Conservation (phyloP, 2,113 vertebrate species). For the Alectura lathami region DNA sequence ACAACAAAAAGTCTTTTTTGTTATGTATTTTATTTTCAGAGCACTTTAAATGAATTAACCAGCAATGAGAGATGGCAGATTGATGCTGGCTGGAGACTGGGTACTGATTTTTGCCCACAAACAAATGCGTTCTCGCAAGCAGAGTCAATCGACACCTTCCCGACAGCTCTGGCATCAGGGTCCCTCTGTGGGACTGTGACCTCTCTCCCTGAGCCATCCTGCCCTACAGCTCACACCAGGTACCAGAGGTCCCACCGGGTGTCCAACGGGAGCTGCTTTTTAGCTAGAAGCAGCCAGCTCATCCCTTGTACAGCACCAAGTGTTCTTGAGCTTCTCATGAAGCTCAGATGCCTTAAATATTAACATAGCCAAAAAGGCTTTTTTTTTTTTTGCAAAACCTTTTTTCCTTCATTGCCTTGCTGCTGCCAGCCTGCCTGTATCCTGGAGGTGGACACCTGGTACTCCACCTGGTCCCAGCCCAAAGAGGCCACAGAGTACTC, state of each 20-base stretch:
- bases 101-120: not conserved
- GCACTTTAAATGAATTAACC: not conserved
- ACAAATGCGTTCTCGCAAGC: not conserved
- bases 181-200: fast-evolving
- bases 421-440: not conserved
- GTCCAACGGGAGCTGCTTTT: not conserved
- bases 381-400: not conserved
- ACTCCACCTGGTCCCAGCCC: fast-evolving
- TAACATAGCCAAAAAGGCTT: not conserved
- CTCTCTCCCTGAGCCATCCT: not conserved
- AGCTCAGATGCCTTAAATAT: not conserved
- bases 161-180: not conserved
- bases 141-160: not conserved
- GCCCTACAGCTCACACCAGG: not conserved
- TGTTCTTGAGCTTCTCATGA: not conserved
- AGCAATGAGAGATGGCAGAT: not conserved
- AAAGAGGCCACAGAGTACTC: not conserved
- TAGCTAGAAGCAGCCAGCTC: not conserved
- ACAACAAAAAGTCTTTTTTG: not conserved
- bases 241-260: not conserved
- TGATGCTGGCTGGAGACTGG: not conserved
- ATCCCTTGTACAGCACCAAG: not conserved
- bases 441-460: too few species aligned
- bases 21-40: not conserved
- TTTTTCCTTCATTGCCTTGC: not conserved